Base-by-base conservation (phyloP, 2,797 vertebrate species). In the Spinibarbus caldwelli region DNA sequence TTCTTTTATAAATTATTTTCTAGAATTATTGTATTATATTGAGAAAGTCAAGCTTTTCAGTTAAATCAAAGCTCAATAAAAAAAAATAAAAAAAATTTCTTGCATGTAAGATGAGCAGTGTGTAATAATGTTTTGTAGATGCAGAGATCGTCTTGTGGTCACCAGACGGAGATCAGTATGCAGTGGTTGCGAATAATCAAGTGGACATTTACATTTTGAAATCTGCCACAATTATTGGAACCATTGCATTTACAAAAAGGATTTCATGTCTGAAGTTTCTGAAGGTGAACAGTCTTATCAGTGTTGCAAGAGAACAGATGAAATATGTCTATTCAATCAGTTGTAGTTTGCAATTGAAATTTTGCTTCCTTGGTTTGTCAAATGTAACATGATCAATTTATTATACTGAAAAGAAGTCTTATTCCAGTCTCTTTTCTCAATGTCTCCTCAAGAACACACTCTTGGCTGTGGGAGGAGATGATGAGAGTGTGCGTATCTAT, bases 91-190 rank as follows among this genome's bases (percentile, higher is more conserved):
- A n/a, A n/a, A n/a, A n/a, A n/a, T n/a, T 4, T 9, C 3, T 17
- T 19, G 21, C n/a, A 41, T 68, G 1, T 10, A 34, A 45, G 36
- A 31, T 34, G 14, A 45, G 12, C 36, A 26, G 57, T 82, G 34
- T 52, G n/a, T 38, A 82, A 8, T 84, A n/a, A 14, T 82, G 54
- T 23, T 47, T 87, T 77, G 89, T n/a, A 99, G 98, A 94, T 91
- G 97, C 97, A 49, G 96, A 98, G 85, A 96, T 99, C 71, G 97
- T 99, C 68, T 94, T 93, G 84, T 99, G 98, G 98, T 98, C 97
- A 70, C 97, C 97, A 7, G 93, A 91, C 15, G 98, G 98, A 85
- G 94, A 96, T 79, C 96, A 83, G 57, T 99, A 98, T 4, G 87
- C 96, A 80, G 96, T 97, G 0, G 96, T 96, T 84, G 73, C 94